Conservation (phyloP, 1,140 invertebrate species). For the Zaprionus taronus region DNA sequence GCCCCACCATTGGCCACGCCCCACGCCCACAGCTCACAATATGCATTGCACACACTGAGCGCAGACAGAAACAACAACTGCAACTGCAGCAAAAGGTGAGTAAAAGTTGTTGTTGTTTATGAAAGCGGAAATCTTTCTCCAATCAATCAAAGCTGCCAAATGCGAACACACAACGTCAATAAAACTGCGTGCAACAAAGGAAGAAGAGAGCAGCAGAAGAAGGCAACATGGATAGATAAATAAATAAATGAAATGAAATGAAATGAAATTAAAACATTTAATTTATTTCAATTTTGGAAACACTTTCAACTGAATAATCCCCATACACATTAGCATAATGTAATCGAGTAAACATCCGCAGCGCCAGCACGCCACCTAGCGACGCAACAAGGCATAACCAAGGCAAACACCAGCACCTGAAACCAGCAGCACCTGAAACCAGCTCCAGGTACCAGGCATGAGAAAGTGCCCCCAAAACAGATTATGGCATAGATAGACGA, state of each 20-base stretch:
- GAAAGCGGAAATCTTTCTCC: conserved; percentile 79
- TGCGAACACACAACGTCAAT: conserved; percentile 44
- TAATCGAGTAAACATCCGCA: not conserved
- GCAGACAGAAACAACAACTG: conserved; percentile 21
- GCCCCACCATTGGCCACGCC: not conserved
- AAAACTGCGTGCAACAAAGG: not conserved
- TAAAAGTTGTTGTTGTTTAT: conserved; percentile 73
- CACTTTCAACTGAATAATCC: conserved; percentile 9
- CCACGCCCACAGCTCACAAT: conserved; percentile 6
- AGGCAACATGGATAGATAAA: not conserved
- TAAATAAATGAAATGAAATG: not conserved
- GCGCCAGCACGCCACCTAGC: conserved; percentile 33
- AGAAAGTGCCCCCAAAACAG: conserved; percentile 14
- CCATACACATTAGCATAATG: conserved; percentile 5
- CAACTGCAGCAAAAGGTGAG: conserved; percentile 36
- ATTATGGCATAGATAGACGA: conserved; percentile 13
- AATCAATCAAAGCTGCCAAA: conserved; percentile 66
- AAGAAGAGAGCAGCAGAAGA: not conserved
- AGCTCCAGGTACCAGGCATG: not conserved
- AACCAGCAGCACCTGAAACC: not conserved
- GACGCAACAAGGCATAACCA: conserved; percentile 38
- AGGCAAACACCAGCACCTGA: not conserved
- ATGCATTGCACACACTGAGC: conserved; percentile 45
- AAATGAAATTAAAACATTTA: not conserved
- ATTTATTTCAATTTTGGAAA: conserved; percentile 5